These are phyloP conservation scores for Amyelois transitella DNA, from an alignment of 1,140 invertebrate genomes.

Conservation along the genomic window DNA sequence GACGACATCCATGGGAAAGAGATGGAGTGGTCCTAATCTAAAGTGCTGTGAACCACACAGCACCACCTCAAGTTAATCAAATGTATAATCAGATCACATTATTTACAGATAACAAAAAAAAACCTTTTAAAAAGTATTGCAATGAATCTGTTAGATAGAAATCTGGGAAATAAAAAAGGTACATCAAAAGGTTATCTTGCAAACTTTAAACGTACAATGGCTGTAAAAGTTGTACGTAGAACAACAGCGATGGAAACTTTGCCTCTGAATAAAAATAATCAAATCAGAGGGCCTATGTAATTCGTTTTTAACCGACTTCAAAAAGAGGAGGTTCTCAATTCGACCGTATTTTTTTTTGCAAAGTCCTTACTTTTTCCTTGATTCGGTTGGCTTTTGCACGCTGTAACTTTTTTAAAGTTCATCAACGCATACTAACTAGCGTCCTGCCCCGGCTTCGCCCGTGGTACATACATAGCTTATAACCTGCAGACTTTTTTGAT, in stretches of 20 bases:
- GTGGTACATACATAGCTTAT: too few species aligned
- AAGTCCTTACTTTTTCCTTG: constrained; percentile 21
- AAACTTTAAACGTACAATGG: constrained; percentile 21
- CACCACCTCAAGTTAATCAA: too few species aligned
- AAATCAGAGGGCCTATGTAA: constrained; percentile 46
- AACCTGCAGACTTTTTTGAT: too few species aligned
- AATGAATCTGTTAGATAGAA: constrained; percentile 60
- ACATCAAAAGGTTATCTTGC: constrained; percentile 46
- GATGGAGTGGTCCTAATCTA: too few species aligned
- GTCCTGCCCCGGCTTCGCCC: too few species aligned
- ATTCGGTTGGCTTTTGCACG: constrained; percentile 2
- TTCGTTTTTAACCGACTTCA: too few species aligned
- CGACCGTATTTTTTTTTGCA: constrained; percentile 49
- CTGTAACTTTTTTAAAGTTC: not conserved
- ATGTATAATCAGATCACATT: too few species aligned
- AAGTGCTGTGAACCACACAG: too few species aligned
- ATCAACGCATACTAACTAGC: too few species aligned
- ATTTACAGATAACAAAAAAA: constrained; percentile 33
- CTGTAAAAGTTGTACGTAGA: constrained; percentile 37
- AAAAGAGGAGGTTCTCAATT: too few species aligned
- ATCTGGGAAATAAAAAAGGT: constrained; percentile 48
- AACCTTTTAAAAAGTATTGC: constrained; percentile 44
- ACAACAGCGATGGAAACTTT: constrained; percentile 63
- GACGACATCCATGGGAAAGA: too few species aligned
- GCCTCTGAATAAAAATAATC: constrained; percentile 60